A percentile compares a stretch with the other conserved stretches of the same genome.
Evolutionary conservation across 64 coral and sea anemone species (phyloP).

Genomic region (Platygyra sinensis): DNA sequence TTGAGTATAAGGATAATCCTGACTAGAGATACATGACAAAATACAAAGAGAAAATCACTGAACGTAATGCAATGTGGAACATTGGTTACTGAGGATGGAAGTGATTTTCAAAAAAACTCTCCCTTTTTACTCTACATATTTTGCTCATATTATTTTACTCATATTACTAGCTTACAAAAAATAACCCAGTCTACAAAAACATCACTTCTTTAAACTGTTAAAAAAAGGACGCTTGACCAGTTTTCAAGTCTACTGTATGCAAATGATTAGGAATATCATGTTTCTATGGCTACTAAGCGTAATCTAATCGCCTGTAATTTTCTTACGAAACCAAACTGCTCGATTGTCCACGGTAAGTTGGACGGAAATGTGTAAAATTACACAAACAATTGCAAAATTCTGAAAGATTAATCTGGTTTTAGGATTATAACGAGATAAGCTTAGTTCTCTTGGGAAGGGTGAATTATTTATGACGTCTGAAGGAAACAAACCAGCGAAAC

Average conservation of each 20-base stretch:
- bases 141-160: too few relatives aligned
- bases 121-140: too few relatives aligned
- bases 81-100: too few relatives aligned
- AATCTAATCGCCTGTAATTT: neutral
- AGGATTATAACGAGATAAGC: neutral
- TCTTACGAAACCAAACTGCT: neutral
- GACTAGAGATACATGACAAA: slow-evolving; percentile 16
- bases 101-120: too few relatives aligned
- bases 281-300: neutral
- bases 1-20: slow-evolving; percentile 58
- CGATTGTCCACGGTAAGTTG: neutral
- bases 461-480: neutral
- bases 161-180: too few relatives aligned
- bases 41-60: neutral
- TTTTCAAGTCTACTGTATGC: too few relatives aligned
- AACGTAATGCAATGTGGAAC: neutral
- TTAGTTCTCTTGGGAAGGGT: neutral
- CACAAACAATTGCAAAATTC: neutral
- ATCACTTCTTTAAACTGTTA: too few relatives aligned
- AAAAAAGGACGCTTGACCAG: too few relatives aligned
- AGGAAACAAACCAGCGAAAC: neutral
- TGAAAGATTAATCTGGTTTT: neutral
- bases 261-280: neutral
- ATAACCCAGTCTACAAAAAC: too few relatives aligned
- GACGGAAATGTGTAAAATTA: neutral